Base-by-base conservation (phyloP, 2,888 invertebrate species). In the Branchinecta sandiegonensis region DNA sequence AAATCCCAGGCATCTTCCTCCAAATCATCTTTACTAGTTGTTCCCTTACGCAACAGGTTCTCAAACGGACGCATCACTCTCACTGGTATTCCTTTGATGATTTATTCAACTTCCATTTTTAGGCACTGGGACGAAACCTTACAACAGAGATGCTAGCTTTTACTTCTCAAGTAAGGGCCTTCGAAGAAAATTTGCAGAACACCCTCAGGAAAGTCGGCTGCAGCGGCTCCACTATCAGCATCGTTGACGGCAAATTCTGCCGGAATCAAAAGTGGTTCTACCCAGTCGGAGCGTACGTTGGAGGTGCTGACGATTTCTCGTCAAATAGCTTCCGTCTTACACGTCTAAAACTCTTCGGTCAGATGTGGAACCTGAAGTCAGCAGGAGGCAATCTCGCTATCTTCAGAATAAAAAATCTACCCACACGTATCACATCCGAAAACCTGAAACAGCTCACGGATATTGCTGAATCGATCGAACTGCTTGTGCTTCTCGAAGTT, bases 191-290 rank as follows among this genome's bases (percentile, higher is more conserved):
- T 56, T 17, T 56, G n/a, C 14, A 10, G 17, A 56, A 56, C 17
- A 56, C 56, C n/a, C 17, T 14, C 56, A n/a, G 56, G 17, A n/a
- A 17, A 56, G 10, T 56, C n/a, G 56, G 56, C 56, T 56, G 56
- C 17, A 56, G 56, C 56, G 56, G 56, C n/a, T 56, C 56, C 56
- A 14, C 17, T 56, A 17, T 56, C 17, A 17, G 56, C 17, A 10
- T 56, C n/a, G 56, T 56, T 14, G 56, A 56, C 10, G 56, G 56
- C 56, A 56, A 56, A 56, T 56, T 56, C 56, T 56, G 56, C 56
- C 56, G 56, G 14, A 56, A 56, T 56, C 14, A 17, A 14, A n/a
- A 56, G 17, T 56, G 56, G 56, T 8, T 56, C n/a, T 56, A 9
- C 17, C 56, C 17, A 56, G n/a, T 17, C n/a, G 56, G 9, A 56